Evolutionary conservation across 2,797 vertebrate species (phyloP), one percentile per base, ranked within the genome.

Genomic region (Gobio occitaniae): DNA sequence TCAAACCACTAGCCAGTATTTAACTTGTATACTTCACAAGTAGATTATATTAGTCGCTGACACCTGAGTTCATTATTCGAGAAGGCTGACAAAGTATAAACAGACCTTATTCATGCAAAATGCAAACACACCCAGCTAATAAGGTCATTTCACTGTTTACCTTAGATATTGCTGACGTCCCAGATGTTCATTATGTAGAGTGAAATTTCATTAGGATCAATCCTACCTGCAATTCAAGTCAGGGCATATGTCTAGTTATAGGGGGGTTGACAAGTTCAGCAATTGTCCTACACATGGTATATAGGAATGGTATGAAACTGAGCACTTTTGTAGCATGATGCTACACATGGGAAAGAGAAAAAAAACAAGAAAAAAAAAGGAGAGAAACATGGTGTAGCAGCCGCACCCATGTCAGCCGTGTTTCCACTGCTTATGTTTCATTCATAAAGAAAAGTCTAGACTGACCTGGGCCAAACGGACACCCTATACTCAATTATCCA

Each of bases 391-490:
- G 68, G 69, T 54, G 56, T 56, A 69, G 59, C 84, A 79, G 89
- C 91, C 91, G 89, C 92, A 91, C 90, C 91, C 87, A 89, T 88
- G 81, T 88, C 80, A 90, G 82, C 85, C 86, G 77, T 81, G 83
- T 91, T 83, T 47, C 80, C 88, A 90, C 90, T 86, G 89, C 87
- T 92, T 87, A 90, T 91, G 87, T 94, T 91, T 92, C 92, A 91
- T 92, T 93, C 82, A 91, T 84, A 89, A 89, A 88, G 87, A 88
- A 90, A 92, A 92, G 90, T 90, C 89, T 92, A 92, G 91, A 91
- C 92, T 86, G 87, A 86, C 90, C 90, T 87, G 75, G 90, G 84
- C 87, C 90, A 89, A 88, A 80, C 88, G 82, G 90, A 93, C 89
- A 93, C 87, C 88, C 50, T 86, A 63, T 38, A 78, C 70, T 54